Evolutionary conservation across 2,797 vertebrate species (phyloP), one percentile per base, ranked within the genome.

Genomic region (Erethizon dorsatum): DNA sequence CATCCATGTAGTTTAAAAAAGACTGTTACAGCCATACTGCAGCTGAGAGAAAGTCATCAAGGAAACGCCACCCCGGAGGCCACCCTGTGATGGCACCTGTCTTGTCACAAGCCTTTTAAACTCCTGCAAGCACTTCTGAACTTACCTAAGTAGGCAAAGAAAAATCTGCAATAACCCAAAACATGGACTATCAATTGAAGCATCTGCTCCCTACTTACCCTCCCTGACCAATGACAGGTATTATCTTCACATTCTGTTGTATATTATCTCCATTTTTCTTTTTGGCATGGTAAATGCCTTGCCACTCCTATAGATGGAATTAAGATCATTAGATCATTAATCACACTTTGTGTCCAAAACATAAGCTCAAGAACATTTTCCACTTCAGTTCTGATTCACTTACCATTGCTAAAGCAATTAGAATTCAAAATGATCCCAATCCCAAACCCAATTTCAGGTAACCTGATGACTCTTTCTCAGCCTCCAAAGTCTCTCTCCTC

Each of bases 191-290:
- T 6, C 22, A 28, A 82, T 0, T 24, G 18, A 52, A 20, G 33
- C 12, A 56, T 15, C 69, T 93, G 75, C 69, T 65, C 96, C 79
- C 95, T 83, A 99, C 99, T 99, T 98, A 99, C 99, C 99, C 99
- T 98, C 99, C 99, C 99, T 99, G 99, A 98, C 99, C 99, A 63
- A 99, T 89, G 96, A 99, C 99, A 99, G 99, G 99, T 98, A 99
- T 99, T 98, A 99, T 99, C 99, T 99, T 99, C 99, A 99, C 99
- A 99, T 99, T 99, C 99, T 99, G 99, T 97, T 99, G 99, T 98
- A 99, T 97, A 94, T 98, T 99, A 96, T 99, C 99, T 98, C 99
- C 99, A 0, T 99, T 99, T 99, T 99, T 99, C 99, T 99, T 99
- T 99, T 99, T 99, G 98, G 99, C 98, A 97, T 99, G 99, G 99